phyloP scores from a whole-genome alignment of 2,888 invertebrate species.

The Cremastobaeus sp. region DNA sequence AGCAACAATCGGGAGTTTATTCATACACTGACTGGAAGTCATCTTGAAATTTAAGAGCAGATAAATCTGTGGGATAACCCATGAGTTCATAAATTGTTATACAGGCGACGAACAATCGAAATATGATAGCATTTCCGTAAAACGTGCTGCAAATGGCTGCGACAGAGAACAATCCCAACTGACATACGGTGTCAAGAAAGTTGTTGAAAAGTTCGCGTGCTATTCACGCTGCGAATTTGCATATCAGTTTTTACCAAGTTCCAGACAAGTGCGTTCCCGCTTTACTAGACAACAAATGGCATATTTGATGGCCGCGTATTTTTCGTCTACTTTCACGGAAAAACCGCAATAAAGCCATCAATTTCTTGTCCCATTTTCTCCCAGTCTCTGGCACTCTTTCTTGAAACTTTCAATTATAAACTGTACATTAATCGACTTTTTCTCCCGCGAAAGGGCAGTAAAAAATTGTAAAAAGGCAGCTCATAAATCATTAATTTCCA shows the following conservation, averaged over 20 bases:
- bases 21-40: no score
- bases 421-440: no score
- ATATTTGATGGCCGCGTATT: no score
- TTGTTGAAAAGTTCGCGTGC: slow-evolving; percentile 40
- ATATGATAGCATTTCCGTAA: slow-evolving; percentile 25
- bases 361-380: no score
- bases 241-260: slow-evolving; percentile 38
- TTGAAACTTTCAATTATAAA: no score
- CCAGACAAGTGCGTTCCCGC: slow-evolving; percentile 12
- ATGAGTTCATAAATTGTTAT: slow-evolving; percentile 20
- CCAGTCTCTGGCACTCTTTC: no score
- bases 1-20: no score
- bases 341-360: no score
- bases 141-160: slow-evolving; percentile 16
- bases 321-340: no score
- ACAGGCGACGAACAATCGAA: slow-evolving; percentile 25
- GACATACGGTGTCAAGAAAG: slow-evolving; percentile 31
- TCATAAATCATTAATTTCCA: no score
- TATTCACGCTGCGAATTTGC: slow-evolving; percentile 31
- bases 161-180: slow-evolving; percentile 19
- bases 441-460: no score
- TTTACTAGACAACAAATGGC: slow-evolving; percentile 12
- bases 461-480: no score
- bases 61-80: slow-evolving; percentile 3
- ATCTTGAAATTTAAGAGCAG: slow-evolving; percentile 8